These are phyloP conservation scores for Mormyrops attenuatus DNA, from an alignment of 2,797 vertebrate species.

Conservation along the genomic window DNA sequence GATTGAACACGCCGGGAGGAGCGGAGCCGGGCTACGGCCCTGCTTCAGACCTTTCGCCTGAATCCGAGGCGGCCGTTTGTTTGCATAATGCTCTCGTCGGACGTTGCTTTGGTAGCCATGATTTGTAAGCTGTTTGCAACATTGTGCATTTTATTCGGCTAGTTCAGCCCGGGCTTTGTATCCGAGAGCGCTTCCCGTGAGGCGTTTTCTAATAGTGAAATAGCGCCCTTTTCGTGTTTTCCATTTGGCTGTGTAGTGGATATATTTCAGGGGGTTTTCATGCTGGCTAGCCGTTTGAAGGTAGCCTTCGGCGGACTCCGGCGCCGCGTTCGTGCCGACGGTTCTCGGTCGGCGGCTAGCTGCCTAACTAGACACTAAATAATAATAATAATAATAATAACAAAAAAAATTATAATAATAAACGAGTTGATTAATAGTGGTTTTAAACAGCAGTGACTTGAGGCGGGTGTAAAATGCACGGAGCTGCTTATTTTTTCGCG, in stretches of 20 bases:
- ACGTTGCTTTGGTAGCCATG: slow-evolving; percentile 26
- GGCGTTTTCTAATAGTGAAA: neutral
- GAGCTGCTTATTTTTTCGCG: neutral
- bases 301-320: neutral
- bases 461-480: neutral
- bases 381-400: no score
- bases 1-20: slow-evolving; percentile 45
- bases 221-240: neutral
- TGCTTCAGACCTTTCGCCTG: slow-evolving; percentile 21
- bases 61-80: slow-evolving; percentile 14
- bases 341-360: neutral
- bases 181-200: neutral
- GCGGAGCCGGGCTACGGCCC: slow-evolving; percentile 30
- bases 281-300: neutral
- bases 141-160: neutral
- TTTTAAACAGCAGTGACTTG: neutral
- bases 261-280: neutral
- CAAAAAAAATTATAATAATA: neutral
- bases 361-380: neutral
- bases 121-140: neutral
- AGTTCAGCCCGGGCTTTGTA: neutral
- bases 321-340: neutral
- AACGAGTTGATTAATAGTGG: neutral
- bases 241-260: neutral
- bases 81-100: slow-evolving; percentile 22